These are phyloP conservation scores for Tortricodes alternella DNA, from an alignment of 2,888 invertebrate species.

Conservation along the genomic window DNA sequence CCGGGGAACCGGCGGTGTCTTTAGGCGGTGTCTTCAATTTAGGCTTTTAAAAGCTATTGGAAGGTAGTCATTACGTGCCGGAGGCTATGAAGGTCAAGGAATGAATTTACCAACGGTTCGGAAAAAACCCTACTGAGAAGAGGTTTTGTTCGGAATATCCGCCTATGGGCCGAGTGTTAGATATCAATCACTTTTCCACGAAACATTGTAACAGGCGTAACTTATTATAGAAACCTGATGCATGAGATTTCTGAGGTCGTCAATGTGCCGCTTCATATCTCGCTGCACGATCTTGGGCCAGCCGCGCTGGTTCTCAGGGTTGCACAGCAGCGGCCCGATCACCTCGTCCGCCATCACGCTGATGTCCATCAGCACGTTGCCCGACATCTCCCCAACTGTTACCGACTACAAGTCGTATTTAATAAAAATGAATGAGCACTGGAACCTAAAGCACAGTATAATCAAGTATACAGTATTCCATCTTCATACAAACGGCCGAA, in stretches of 20 bases:
- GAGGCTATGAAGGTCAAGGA: too few species aligned
- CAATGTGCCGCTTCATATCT: conserved; percentile 87
- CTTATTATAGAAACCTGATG: conserved; percentile 86
- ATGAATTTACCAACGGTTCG: too few species aligned
- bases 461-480: too few species aligned
- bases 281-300: conserved; percentile 89
- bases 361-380: conserved; percentile 87
- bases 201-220: not conserved
- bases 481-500: too few species aligned
- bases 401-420: conserved; percentile 61
- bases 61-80: too few species aligned
- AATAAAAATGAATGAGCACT: not conserved
- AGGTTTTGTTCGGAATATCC: too few species aligned
- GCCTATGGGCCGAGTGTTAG: too few species aligned
- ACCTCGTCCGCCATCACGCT: conserved; percentile 87
- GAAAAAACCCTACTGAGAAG: too few species aligned
- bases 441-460: not conserved
- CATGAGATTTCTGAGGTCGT: conserved; percentile 86
- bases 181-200: too few species aligned
- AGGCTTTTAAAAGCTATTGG: too few species aligned
- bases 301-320: conserved; percentile 85
- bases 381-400: conserved; percentile 88
- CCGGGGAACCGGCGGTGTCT: too few species aligned
- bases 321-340: conserved; percentile 87
- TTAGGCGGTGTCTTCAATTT: too few species aligned